These are phyloP conservation scores for Brachypterus glaber DNA, from an alignment of 2,888 invertebrate species.

Conservation along the genomic window DNA sequence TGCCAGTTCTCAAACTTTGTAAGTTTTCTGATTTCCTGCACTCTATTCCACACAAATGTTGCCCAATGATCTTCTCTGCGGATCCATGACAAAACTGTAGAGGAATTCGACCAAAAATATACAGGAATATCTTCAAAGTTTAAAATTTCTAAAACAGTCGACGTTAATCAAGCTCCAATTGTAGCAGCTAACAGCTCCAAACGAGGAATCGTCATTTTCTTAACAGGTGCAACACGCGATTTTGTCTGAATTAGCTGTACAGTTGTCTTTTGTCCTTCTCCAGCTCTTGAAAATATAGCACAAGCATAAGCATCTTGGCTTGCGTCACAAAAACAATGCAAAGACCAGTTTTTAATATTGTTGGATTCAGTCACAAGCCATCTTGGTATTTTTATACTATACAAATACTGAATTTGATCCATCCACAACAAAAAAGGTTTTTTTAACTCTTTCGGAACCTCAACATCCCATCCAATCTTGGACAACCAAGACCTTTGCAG, in stretches of 20 bases:
- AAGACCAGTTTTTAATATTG: no score
- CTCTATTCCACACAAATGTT: slow-evolving; percentile 12
- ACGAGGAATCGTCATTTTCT: slow-evolving; percentile 23
- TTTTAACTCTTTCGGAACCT: slow-evolving; percentile 11
- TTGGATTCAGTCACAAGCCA: no score
- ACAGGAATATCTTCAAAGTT: no score
- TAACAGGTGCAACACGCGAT: slow-evolving; percentile 24
- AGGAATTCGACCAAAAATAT: slow-evolving; percentile 12
- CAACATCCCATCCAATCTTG: slow-evolving; percentile 11
- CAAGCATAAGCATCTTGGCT: slow-evolving; percentile 5
- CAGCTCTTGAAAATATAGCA: slow-evolving; percentile 5
- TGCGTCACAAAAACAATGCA: slow-evolving; percentile 8
- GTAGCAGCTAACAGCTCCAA: slow-evolving; percentile 28
- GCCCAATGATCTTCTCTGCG: slow-evolving; percentile 10
- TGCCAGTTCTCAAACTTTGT: slow-evolving; percentile 8
- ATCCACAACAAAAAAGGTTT: slow-evolving; percentile 18
- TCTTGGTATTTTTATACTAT: slow-evolving; percentile 5
- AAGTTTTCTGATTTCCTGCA: no score
- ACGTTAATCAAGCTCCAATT: slow-evolving; percentile 24
- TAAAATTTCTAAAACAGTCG: no score
- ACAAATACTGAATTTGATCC: slow-evolving; percentile 5
- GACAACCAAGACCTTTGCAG: no score
- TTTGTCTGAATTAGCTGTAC: slow-evolving; percentile 19
- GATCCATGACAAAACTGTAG: slow-evolving; percentile 10
- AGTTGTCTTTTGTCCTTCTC: background rate